phyloP scores from a whole-genome alignment of 2,113 vertebrate genomes.

The Bagarius yarrelli region DNA sequence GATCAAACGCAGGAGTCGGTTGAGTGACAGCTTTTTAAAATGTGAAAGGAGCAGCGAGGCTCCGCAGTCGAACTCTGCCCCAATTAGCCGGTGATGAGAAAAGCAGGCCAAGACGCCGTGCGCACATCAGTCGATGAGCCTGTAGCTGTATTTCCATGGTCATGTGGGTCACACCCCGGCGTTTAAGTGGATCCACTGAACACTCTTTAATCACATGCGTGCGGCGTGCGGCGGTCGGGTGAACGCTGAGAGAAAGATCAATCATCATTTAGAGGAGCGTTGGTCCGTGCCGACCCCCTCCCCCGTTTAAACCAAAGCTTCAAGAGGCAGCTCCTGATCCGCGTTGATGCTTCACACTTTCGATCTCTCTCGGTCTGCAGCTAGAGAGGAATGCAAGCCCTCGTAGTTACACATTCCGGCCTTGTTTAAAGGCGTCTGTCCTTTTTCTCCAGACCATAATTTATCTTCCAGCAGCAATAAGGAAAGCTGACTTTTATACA shows the following conservation, averaged over 20 bases:
- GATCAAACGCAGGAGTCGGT: neutral
- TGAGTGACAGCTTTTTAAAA: conserved; percentile 49
- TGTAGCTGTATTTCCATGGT: conserved; percentile 26
- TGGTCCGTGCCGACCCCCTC: neutral
- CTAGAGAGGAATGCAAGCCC: conserved; percentile 29
- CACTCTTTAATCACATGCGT: conserved; percentile 46
- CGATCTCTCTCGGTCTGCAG: conserved; percentile 43
- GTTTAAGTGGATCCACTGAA: conserved; percentile 40
- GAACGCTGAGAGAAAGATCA: conserved; percentile 44
- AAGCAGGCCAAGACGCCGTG: neutral
- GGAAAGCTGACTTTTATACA: conserved; percentile 42
- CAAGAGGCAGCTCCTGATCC: conserved; percentile 20
- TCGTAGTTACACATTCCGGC: conserved; percentile 30
- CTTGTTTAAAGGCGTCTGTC: conserved; percentile 41
- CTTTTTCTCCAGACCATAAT: conserved; percentile 32
- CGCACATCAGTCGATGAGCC: conserved; percentile 36
- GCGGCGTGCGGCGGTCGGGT: conserved; percentile 23
- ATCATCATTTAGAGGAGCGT: conserved; percentile 41
- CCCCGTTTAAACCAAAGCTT: conserved; percentile 22
- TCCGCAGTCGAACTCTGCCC: conserved; percentile 41
- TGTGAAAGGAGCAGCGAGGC: conserved; percentile 32
- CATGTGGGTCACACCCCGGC: conserved; percentile 23
- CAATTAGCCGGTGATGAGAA: conserved; percentile 41
- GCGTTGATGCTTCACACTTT: conserved; percentile 36
- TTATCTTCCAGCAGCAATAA: conserved; percentile 47